Evolutionary conservation across 1,140 invertebrate genomes (phyloP).

Genomic region (Leptinotarsa lineolata): DNA sequence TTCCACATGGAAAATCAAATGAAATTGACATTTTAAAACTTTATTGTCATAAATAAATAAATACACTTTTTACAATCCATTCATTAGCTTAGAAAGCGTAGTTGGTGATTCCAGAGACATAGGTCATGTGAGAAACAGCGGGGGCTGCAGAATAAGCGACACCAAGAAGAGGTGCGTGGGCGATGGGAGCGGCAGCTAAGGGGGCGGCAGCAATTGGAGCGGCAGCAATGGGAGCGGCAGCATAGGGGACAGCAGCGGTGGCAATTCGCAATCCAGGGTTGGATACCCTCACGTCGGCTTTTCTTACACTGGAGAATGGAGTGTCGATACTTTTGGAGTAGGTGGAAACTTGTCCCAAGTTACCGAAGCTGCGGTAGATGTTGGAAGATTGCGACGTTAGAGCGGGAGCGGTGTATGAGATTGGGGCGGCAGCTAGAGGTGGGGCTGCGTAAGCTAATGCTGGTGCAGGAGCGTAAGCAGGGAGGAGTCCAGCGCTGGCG

Average conservation of each 20-base stretch:
- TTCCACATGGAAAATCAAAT: no score
- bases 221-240: slow-evolving; percentile 59
- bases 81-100: slow-evolving; percentile 49
- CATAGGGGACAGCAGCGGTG: slow-evolving; percentile 68
- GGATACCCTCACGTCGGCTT: slow-evolving; percentile 66
- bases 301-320: slow-evolving; percentile 70
- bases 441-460: slow-evolving; percentile 37
- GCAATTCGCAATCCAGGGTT: slow-evolving; percentile 63
- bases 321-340: slow-evolving; percentile 69
- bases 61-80: background rate
- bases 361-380: slow-evolving; percentile 65
- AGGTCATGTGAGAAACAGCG: slow-evolving; percentile 64
- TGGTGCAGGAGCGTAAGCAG: slow-evolving; percentile 54
- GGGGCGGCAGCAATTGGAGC: slow-evolving; percentile 70
- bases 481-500: slow-evolving; percentile 64
- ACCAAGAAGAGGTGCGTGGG: slow-evolving; percentile 41
- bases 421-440: slow-evolving; percentile 52
- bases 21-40: background rate
- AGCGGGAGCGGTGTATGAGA: slow-evolving; percentile 50
- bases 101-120: slow-evolving; percentile 63
- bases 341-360: slow-evolving; percentile 66
- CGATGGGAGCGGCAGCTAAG: slow-evolving; percentile 50
- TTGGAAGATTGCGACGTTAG: slow-evolving; percentile 66
- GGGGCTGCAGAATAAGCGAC: slow-evolving; percentile 66
- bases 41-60: background rate